Conservation (phyloP, 1,140 invertebrate genomes). For the Colletes latitarsis region DNA sequence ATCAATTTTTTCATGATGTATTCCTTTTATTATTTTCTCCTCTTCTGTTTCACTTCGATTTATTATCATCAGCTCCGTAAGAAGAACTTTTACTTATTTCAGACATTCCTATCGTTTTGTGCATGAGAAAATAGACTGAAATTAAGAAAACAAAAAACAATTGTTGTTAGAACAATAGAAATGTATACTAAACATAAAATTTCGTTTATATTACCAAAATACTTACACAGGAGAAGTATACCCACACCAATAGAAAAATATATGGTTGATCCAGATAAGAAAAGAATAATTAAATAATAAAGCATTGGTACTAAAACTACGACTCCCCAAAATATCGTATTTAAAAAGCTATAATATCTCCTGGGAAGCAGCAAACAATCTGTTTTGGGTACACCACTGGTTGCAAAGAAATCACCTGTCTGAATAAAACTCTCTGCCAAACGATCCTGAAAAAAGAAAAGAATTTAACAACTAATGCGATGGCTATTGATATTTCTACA, state of each 20-base stretch:
- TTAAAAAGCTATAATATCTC: conserved; percentile 86
- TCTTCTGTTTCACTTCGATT: conserved; percentile 65
- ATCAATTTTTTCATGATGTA: conserved; percentile 3
- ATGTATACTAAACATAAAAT: background rate
- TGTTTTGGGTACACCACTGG: conserved; percentile 86
- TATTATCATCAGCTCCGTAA: conserved; percentile 83
- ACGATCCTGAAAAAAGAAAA: conserved; percentile 83
- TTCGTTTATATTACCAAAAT: background rate
- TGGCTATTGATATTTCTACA: background rate
- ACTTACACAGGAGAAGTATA: conserved; percentile 88
- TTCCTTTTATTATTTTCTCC: conserved; percentile 54
- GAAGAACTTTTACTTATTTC: conserved; percentile 92
- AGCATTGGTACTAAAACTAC: conserved; percentile 87
- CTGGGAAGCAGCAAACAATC: conserved; percentile 82
- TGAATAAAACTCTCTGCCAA: conserved; percentile 90
- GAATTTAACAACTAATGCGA: background rate
- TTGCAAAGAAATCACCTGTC: conserved; percentile 91
- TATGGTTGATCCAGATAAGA: conserved; percentile 88
- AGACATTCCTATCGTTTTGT: conserved; percentile 90
- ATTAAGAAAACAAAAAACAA: conserved; percentile 58
- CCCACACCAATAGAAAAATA: conserved; percentile 86
- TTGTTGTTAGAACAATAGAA: background rate
- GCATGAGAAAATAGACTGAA: conserved; percentile 90
- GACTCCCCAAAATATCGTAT: conserved; percentile 87
- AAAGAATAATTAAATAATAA: conserved; percentile 85